Evolutionary conservation across 2,888 invertebrate genomes (phyloP).

Genomic region (Cheilosia variabilis): DNA sequence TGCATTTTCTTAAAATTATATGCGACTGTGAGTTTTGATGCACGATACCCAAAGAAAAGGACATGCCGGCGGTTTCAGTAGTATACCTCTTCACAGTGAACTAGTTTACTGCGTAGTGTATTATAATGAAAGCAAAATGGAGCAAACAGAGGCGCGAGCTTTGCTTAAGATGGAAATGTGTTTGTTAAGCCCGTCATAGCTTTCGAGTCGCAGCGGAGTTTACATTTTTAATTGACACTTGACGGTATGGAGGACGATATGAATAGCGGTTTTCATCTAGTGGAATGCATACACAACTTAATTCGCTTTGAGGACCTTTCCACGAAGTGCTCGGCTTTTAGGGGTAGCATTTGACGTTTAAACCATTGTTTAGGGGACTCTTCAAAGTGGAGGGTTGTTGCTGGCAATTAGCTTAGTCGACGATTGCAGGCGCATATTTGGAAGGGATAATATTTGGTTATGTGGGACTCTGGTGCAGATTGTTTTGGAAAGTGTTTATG

Average conservation of each 20-base stretch:
- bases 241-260: constrained; percentile 12
- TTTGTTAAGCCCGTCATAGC: not conserved
- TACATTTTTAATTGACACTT: constrained; percentile 68
- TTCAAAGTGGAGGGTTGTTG: not conserved
- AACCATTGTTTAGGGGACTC: not conserved
- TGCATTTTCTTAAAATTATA: constrained; percentile 2
- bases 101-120: constrained; percentile 51
- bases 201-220: constrained; percentile 32
- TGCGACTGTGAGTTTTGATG: constrained; percentile 1
- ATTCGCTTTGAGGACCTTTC: not conserved
- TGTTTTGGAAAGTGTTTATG: too few species aligned
- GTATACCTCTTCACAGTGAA: constrained; percentile 44
- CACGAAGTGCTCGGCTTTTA: not conserved
- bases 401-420: not conserved
- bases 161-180: constrained; percentile 23
- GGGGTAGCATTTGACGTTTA: too few species aligned
- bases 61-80: constrained; percentile 40
- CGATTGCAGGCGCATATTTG: too few species aligned
- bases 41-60: constrained; percentile 23
- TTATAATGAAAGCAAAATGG: constrained; percentile 67
- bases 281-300: not conserved
- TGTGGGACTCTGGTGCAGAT: too few species aligned
- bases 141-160: constrained; percentile 14
- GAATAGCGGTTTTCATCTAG: constrained; percentile 10
- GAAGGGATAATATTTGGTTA: too few species aligned